Conservation (phyloP, 1,140 invertebrate genomes). For the Eriocheir sinensis region DNA sequence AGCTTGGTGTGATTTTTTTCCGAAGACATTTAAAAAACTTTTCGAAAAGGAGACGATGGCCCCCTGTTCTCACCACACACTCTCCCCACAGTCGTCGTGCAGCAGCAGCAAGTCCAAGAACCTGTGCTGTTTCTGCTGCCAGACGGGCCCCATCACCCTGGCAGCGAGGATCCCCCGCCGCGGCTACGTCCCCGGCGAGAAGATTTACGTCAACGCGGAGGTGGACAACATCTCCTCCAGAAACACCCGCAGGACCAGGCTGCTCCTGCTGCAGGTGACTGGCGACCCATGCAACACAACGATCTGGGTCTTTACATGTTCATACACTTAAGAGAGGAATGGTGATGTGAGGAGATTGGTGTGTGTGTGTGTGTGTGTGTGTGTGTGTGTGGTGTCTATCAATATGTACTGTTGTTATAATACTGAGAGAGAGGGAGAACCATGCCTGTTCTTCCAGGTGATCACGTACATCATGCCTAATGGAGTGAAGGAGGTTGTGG, state of each 20-base stretch:
- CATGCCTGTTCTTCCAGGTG: constrained; percentile 77
- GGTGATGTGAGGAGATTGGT: too few relatives aligned
- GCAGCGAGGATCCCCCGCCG: constrained; percentile 80
- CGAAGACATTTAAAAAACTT: too few relatives aligned
- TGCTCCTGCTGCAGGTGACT: constrained; percentile 80
- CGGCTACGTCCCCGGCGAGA: constrained; percentile 81
- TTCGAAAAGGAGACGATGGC: too few relatives aligned
- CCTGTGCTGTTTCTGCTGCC: constrained; percentile 81
- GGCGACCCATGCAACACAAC: too few relatives aligned
- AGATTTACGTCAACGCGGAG: constrained; percentile 80
- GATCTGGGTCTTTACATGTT: too few relatives aligned
- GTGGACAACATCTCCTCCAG: constrained; percentile 81
- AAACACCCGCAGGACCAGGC: constrained; percentile 79
- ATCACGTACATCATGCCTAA: constrained; percentile 80
- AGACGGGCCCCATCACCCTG: constrained; percentile 80
- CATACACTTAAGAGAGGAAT: too few relatives aligned
- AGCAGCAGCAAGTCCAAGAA: constrained; percentile 80
- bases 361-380: background rate
- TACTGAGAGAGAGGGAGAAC: too few relatives aligned
- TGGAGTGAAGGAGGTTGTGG: constrained; percentile 79
- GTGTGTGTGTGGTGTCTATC: background rate
- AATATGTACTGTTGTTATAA: background rate
- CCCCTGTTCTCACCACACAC: background rate
- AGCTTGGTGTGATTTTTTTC: too few relatives aligned
- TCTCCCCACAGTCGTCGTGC: constrained; percentile 53